phyloP scores from a whole-genome alignment of 2,113 vertebrate genomes.

The Vombatus ursinus region DNA sequence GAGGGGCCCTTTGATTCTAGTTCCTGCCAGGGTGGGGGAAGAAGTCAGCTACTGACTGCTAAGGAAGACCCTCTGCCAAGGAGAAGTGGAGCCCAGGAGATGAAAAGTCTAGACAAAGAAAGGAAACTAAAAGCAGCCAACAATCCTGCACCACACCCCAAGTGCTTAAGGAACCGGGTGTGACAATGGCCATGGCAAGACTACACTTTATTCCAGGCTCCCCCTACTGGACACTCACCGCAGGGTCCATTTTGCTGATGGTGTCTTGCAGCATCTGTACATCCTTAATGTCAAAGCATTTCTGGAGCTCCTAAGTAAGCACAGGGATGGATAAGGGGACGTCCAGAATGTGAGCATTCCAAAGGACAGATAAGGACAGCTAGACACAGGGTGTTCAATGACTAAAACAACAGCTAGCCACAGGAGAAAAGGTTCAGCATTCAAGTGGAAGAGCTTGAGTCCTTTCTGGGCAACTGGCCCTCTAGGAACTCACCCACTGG shows the following conservation, averaged over 20 bases:
- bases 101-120: background rate
- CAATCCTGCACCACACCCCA: background rate
- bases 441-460: background rate
- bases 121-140: background rate
- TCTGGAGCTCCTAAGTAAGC: constrained; percentile 90
- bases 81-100: background rate
- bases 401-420: background rate
- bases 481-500: background rate
- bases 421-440: background rate
- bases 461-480: background rate
- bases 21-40: background rate
- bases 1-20: background rate
- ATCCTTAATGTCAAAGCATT: constrained; percentile 95
- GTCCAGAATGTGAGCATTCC: background rate
- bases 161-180: background rate
- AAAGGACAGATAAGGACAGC: background rate
- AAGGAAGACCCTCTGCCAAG: background rate
- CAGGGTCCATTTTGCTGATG: constrained; percentile 95
- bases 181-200: background rate
- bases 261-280: constrained; percentile 93
- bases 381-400: background rate
- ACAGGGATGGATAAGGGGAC: background rate
- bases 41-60: background rate
- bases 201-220: background rate
- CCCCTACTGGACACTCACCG: constrained; percentile 80